These are phyloP conservation scores for Danionella dracula DNA, from an alignment of 2,797 vertebrate genomes.

Conservation along the genomic window DNA sequence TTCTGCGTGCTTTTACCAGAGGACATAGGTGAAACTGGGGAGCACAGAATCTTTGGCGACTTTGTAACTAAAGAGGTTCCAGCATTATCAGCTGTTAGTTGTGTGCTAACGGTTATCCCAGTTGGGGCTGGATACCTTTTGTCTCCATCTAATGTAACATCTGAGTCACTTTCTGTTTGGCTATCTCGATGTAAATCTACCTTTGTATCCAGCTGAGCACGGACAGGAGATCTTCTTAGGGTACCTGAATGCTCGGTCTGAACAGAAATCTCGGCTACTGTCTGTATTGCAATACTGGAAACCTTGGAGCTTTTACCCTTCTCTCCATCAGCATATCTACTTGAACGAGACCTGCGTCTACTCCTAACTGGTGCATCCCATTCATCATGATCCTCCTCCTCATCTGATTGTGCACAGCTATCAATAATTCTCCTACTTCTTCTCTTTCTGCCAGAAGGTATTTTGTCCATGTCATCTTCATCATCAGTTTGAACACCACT, in stretches of 20 bases:
- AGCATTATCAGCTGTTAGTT: slow-evolving; percentile 81
- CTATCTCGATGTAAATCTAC: slow-evolving; percentile 94
- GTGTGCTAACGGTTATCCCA: slow-evolving; percentile 87
- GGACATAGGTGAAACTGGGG: slow-evolving; percentile 86
- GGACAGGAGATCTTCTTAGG: slow-evolving; percentile 83
- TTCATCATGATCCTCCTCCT: slow-evolving; percentile 96
- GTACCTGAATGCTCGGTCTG: slow-evolving; percentile 95
- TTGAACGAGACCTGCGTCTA: slow-evolving; percentile 78
- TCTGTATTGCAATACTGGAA: slow-evolving; percentile 94
- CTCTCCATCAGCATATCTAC: slow-evolving; percentile 81
- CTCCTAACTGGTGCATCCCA: slow-evolving; percentile 87
- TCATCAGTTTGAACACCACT: slow-evolving; percentile 96
- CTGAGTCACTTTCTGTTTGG: slow-evolving; percentile 85
- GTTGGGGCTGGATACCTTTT: slow-evolving; percentile 81
- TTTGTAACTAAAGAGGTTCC: slow-evolving; percentile 79
- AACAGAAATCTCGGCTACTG: slow-evolving; percentile 96
- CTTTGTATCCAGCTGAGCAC: slow-evolving; percentile 84
- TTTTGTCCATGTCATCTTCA: slow-evolving; percentile 84
- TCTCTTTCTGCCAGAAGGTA: slow-evolving; percentile 79
- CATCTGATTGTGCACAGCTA: slow-evolving; percentile 91
- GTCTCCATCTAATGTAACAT: slow-evolving; percentile 76
- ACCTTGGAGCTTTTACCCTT: slow-evolving; percentile 85
- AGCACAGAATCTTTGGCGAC: slow-evolving; percentile 88
- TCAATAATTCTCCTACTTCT: slow-evolving; percentile 86
- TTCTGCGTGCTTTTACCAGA: slow-evolving; percentile 83